Evolutionary conservation across 2,113 vertebrate species (phyloP), one percentile per base, ranked within the genome.

Genomic region (Hemiscyllium ocellatum): DNA sequence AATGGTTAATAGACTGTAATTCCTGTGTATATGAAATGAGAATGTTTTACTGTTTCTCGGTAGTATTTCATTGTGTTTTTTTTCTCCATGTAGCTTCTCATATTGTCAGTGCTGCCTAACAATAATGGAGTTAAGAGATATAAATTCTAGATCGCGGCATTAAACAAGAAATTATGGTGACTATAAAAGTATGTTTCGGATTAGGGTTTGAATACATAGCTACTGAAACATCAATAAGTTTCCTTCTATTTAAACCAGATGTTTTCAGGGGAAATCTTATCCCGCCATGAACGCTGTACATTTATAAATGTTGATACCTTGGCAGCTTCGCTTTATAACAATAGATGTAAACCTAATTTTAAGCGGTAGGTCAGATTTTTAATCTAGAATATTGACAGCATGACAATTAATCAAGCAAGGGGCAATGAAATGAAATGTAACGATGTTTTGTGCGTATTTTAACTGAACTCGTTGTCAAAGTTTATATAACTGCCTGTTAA

Each of bases 1-100:
- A 70, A 94, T 42, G 68, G 94, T 47, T 29, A 94, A 94, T 22
- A 70, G 13, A 52, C 42, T 72, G 37, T 26, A 50, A 95, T 50
- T 19, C 3, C 24, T 13, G 24, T 50, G 93, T 33, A 95, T 15
- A 70, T 70, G 29, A 33, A 76, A 42, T 70, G 42, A 5, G 61
- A 96, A 94, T 96, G 56, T 96, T 96, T 94, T 94, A 96, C 96
- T 22, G 96, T 97, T 93, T 96, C 96, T 96, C 50, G 61, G 47
- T 15, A 1, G 19, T 22, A 47, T 24, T 0, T 95, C 29, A 95
- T 95, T 13, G 50, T 95, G 4, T 70, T 22, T 29, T 26, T 70
- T 72, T 50, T 72, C 50, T 47, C 6, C 52, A 69, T 72, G 42
- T 4, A 0, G 13, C 72, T 52, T 29, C n/a, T 24, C 13, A 52